Evolutionary conservation across 2,113 vertebrate genomes (phyloP), one percentile per base, ranked within the genome.

Genomic region (Pipra filicauda): DNA sequence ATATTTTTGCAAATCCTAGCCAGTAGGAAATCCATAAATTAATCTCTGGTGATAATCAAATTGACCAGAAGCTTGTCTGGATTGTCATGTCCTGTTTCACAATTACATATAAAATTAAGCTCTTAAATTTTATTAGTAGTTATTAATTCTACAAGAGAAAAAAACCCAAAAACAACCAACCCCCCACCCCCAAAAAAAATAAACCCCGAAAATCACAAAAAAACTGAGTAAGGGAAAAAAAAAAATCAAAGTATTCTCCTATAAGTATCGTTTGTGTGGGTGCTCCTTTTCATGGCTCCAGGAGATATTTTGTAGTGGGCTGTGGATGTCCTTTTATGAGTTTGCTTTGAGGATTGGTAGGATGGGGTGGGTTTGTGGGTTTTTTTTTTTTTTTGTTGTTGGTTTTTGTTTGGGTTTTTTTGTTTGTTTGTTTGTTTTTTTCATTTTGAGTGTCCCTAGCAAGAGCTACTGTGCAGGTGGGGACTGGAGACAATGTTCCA

Each of bases 181-280:
- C 24, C 39, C 37, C 49, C 28, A 39, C 11, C 15, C 10, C 49
- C 51, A 33, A 65, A 33, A 21, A 52, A 52, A 24, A n/a, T 6
- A 41, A 33, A 27, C 4, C 0, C 1, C 2, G 1, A 37, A 76
- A 61, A 7, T 0, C 37, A 41, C 30, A 30, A 13, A 21, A 21
- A 23, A 33, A 11, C 11, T 14, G 7, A 37, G 1, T 43, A 43
- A 59, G 16, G 3, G 57, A 58, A 48, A 57, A 58, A 48, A 39
- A 70, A 18, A 58, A 66, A 75, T 61, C 0, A 33, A 67, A 84
- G 31, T 67, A 55, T 73, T 73, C 15, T 86, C 7, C 5, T n/a
- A 3, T 8, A 24, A 11, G 1, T n/a, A 51, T 72, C 1, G 5
- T 23, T 75, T 69, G 4, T 74, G 33, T 64, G 37, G 6, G 7